Evolutionary conservation across 2,797 vertebrate genomes (phyloP), one percentile per base, ranked within the genome.

Genomic region (Chiloscyllium punctatum): DNA sequence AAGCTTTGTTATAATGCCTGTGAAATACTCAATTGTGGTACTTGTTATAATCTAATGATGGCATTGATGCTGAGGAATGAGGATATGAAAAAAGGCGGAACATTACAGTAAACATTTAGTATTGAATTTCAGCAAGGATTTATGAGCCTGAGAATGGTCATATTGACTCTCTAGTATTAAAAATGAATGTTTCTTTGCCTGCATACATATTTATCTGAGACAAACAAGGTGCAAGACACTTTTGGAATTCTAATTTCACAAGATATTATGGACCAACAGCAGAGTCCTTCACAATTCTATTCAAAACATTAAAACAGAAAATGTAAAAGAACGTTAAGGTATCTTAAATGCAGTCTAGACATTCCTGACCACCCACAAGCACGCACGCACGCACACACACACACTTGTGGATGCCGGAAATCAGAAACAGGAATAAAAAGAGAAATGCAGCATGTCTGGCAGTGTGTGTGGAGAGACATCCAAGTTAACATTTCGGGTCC

Each of bases 161-260:
- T 92, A 92, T 21, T 92, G 90, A 92, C 66, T 92, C 18, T 42
- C 33, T 3, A 23, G 21, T n/a, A 69, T 92, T 66, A 69, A 68
- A 42, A 37, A 42, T 92, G 66, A 42, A 92, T 62, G 62, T 92
- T 69, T n/a, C n/a, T 21, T 42, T 25, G 90, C 21, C 37, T 69
- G 90, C 66, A 23, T 37, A 69, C 66, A 23, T 23, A 69, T 69
- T 92, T 92, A 42, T 92, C 62, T 42, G 21, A 92, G 69, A 66
- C 68, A 92, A 92, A 92, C 90, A 69, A 42, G 62, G 18, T n/a
- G 48, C 6, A 84, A 84, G 6, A 25, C 82, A 92, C 21, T 68
- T 92, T 92, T 18, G 37, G 90, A 42, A 92, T 69, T 92, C 62
- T 92, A 92, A 92, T 92, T 69, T 66, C 66, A 69, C 33, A 15